Conservation (phyloP, 2,888 invertebrate genomes). For the Didymodactylos carnosus region DNA sequence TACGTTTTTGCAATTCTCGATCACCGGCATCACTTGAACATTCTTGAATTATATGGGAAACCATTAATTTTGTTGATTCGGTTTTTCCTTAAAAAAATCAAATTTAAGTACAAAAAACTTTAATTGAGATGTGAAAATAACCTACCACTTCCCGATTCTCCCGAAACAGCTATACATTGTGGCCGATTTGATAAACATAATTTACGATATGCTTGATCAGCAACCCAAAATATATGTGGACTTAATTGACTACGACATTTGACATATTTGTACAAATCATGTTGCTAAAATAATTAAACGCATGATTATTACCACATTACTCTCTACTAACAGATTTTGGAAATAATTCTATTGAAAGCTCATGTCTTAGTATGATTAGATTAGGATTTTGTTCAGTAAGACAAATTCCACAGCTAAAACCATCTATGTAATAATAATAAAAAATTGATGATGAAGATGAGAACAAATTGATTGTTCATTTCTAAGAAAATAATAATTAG, state of each 20-base stretch:
- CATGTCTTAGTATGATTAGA: too few relatives aligned
- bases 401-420: too few relatives aligned
- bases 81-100: conserved; percentile 20
- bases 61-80: conserved; percentile 25
- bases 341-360: too few relatives aligned
- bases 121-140: background rate
- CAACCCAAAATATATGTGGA: conserved; percentile 27
- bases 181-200: conserved; percentile 19
- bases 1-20: conserved; percentile 22
- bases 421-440: too few relatives aligned
- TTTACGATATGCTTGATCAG: conserved; percentile 23
- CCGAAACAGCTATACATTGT: conserved; percentile 30
- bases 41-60: conserved; percentile 24
- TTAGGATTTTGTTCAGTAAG: too few relatives aligned
- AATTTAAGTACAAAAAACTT: background rate
- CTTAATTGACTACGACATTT: conserved; percentile 19
- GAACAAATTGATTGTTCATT: too few relatives aligned
- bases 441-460: too few relatives aligned
- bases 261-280: conserved; percentile 20
- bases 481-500: background rate
- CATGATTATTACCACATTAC: background rate
- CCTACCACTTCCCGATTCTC: conserved; percentile 25
- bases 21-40: conserved; percentile 20
- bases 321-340: too few relatives aligned
- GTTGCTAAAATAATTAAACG: conserved; percentile 18